Base-by-base conservation (phyloP, 2,888 invertebrate genomes). In the Diarsia brunnea region DNA sequence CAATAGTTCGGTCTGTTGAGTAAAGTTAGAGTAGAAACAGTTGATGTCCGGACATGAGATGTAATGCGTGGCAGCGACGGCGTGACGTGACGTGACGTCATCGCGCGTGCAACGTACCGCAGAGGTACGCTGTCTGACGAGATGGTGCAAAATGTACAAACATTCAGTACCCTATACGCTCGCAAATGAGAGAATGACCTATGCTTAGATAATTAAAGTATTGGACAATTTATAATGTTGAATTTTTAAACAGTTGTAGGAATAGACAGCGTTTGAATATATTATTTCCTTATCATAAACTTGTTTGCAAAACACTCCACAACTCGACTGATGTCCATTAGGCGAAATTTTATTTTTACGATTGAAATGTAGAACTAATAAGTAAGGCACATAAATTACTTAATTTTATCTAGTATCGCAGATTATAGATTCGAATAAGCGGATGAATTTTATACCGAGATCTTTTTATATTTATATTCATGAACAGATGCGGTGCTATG, bases 1-100 rank as follows among this genome's bases (percentile, higher is more conserved):
- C 90, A 90, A 92, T 94, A 93, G 93, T 92, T 92, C 85, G 89
- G 92, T 91, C 88, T 90, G 93, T 95, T 94, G 90, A 90, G 90
- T 91, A 90, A 91, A 91, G 91, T 81, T 93, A 93, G 91, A 73
- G 88, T 93, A 91, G 91, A 85, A 90, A 86, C 86, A 88, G 83
- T 89, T 90, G 87, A 78, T 85, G 86, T 80, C 87, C 75, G 75
- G 79, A 77, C 68, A 79, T 83, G 81, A 82, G 70, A 76, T 78
- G 86, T 79, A 78, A 79, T 73, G 81, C 79, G 77, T 75, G 81
- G 73, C 78, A 69, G n/a, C n/a, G n/a, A n/a, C n/a, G n/a, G n/a
- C n/a, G n/a, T n/a, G n/a, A n/a, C n/a, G n/a, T n/a, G n/a, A n/a
- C n/a, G n/a, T 73, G 72, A 73, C 84, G 80, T 85, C 86, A 83